Conservation (phyloP, 2,797 vertebrate genomes). For the Pseudochirops cupreus region DNA sequence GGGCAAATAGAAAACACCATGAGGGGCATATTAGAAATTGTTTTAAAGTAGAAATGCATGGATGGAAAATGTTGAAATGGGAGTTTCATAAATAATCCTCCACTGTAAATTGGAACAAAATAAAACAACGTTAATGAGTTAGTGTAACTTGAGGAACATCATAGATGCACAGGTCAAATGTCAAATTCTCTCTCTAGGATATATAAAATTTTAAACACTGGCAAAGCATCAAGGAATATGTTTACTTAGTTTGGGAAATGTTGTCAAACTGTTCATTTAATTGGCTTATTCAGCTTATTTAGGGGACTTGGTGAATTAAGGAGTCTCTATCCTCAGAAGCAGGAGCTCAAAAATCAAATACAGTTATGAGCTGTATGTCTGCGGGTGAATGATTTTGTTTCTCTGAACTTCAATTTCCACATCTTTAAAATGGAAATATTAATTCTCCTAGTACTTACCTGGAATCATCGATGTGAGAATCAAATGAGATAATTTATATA, state of each 20-base stretch:
- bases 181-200: neutral
- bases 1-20: slow-evolving; percentile 38
- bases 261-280: neutral
- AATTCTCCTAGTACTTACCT: neutral
- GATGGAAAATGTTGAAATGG: slow-evolving; percentile 19
- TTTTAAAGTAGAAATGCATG: slow-evolving; percentile 38
- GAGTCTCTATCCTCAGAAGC: neutral
- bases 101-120: neutral
- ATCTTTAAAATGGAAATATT: neutral
- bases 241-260: neutral
- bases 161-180: neutral
- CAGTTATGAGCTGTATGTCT: neutral
- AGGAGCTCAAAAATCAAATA: neutral
- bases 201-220: neutral
- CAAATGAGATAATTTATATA: neutral
- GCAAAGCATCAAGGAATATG: slow-evolving; percentile 1
- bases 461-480: neutral
- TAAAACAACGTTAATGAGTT: neutral
- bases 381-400: neutral
- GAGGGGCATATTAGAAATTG: neutral
- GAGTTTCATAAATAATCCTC: slow-evolving; percentile 38
- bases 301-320: neutral
- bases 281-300: neutral
- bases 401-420: neutral
- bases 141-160: neutral